phyloP scores from a whole-genome alignment of 2,888 invertebrate species.

The Lepidochitona cinerea region DNA sequence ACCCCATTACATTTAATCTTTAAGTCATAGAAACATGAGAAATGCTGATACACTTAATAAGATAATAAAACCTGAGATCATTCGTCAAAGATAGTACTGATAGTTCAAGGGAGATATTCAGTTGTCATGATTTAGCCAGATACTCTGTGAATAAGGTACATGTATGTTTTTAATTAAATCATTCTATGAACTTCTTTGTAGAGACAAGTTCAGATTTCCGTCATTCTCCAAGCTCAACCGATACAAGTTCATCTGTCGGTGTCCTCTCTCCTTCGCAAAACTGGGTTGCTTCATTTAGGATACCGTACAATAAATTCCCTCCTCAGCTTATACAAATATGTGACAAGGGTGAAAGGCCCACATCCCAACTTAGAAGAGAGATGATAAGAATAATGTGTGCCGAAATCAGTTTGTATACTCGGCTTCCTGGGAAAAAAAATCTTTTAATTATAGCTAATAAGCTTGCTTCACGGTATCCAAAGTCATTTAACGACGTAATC shows the following conservation, averaged over 20 bases:
- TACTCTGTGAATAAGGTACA: too few species aligned
- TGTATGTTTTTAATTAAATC: too few species aligned
- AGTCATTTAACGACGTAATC: constrained; percentile 1
- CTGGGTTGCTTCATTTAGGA: not conserved
- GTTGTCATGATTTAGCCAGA: too few species aligned
- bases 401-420: not conserved
- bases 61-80: too few species aligned
- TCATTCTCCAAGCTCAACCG: not conserved
- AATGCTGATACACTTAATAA: too few species aligned
- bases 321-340: not conserved
- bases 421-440: not conserved
- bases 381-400: not conserved
- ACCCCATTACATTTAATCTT: too few species aligned
- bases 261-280: not conserved
- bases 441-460: not conserved
- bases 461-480: not conserved
- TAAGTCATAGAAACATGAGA: too few species aligned
- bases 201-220: too few species aligned
- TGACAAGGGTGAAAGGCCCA: not conserved
- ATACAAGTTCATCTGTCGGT: not conserved
- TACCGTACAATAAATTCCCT: not conserved
- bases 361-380: not conserved
- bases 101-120: too few species aligned
- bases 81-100: too few species aligned
- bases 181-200: too few species aligned